A percentile compares a stretch with the other conserved stretches of the same genome.
phyloP scores from a whole-genome alignment of 2,888 invertebrate genomes.

The Aricia artaxerxes region DNA sequence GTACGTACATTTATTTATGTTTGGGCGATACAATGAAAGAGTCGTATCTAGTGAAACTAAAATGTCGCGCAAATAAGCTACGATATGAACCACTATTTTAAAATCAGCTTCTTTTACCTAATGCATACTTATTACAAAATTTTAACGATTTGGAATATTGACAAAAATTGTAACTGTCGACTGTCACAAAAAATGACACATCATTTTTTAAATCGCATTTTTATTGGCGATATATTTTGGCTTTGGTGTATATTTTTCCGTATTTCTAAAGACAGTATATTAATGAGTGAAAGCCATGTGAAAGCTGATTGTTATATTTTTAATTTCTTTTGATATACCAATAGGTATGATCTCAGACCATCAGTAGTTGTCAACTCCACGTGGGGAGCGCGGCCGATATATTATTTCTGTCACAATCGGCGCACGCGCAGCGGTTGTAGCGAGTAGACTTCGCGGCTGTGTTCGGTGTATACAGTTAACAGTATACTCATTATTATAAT shows the following conservation, averaged over 20 bases:
- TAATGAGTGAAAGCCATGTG: no score
- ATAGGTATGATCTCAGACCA: not conserved
- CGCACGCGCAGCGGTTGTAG: conserved; percentile 38
- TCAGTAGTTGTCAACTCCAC: conserved; percentile 37
- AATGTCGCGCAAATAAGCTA: not conserved
- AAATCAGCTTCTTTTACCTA: conserved; percentile 35
- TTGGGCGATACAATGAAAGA: no score
- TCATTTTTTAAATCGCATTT: conserved; percentile 10
- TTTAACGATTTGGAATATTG: conserved; percentile 26
- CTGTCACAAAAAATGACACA: conserved; percentile 35
- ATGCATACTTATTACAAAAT: conserved; percentile 17
- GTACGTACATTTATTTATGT: not conserved
- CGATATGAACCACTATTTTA: not conserved
- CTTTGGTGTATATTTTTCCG: no score
- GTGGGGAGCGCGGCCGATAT: conserved; percentile 50
- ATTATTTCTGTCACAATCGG: conserved; percentile 69
- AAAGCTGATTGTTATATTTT: no score
- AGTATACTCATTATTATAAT: not conserved
- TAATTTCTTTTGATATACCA: no score
- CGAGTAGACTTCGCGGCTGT: not conserved
- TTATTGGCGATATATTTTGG: no score
- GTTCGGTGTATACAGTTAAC: not conserved
- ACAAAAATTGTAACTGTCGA: conserved; percentile 30
- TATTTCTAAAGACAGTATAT: no score
- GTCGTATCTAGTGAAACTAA: not conserved